Base-by-base conservation (phyloP, 2,113 vertebrate genomes). In the Leucopsar rothschildi region DNA sequence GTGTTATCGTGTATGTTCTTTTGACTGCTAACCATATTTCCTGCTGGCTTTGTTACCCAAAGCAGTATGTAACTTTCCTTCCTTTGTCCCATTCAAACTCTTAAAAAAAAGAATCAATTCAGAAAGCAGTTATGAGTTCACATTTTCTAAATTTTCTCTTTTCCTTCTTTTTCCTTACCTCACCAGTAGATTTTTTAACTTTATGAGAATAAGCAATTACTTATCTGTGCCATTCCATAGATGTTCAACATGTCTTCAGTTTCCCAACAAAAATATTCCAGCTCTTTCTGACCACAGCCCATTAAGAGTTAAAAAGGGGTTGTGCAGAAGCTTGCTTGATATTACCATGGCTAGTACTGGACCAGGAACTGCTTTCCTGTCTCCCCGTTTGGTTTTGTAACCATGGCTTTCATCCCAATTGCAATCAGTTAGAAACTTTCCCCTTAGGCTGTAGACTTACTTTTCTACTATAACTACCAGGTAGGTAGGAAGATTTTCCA, bases 31-130 rank as follows among this genome's bases (percentile, higher is more conserved):
- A 47, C 75, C 40, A 1, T 86, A 49, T 90, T 96, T 96, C 92
- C 96, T 96, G 92, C 84, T 66, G 72, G 86, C 95, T 95, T 93
- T 94, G 92, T 96, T 93, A 86, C 69, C 72, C 88, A 35, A 42
- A 88, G 81, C 85, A 86, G 69, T 82, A 65, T 92, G 94, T 85
- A 91, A 88, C 92, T 96, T 97, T 91, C 96, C 92, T 94, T 93
- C 88, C 79, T 96, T 88, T 97, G 96, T 96, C 79, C 86, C 45
- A 78, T 91, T 94, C 83, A 94, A 85, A 82, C 61, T 47, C 59
- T 69, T 15, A 2, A n/a, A 42, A 82, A 88, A 87, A 86, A 81
- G 29, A 86, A 50, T 80, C 22, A 25, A 31, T 95, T 86, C 88
- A 70, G 70, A 88, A 93, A 84, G 56, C 35, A 55, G n/a, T 76